Conservation (phyloP, 92 coral and sea anemone genomes). For the Porites evermanni region DNA sequence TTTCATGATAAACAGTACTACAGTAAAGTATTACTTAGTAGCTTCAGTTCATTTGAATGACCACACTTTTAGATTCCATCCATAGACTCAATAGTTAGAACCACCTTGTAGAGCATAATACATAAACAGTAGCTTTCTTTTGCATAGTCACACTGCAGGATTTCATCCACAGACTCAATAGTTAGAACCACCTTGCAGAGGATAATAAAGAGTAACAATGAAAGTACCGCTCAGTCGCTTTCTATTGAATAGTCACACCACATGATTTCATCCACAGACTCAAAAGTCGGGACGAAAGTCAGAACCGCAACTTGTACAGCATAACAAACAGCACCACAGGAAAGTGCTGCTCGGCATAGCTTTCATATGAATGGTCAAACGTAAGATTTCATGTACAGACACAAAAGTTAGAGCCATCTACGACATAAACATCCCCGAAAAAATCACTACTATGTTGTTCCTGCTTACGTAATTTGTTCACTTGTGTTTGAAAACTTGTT, state of each 20-base stretch:
- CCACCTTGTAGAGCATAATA: not conserved
- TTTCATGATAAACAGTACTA: too few relatives aligned
- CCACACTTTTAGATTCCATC: not conserved
- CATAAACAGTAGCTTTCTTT: not conserved
- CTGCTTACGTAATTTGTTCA: too few relatives aligned
- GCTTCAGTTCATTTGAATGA: not conserved
- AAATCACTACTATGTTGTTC: too few relatives aligned
- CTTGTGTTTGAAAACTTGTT: too few relatives aligned
- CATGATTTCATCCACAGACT: not conserved
- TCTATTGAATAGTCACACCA: not conserved
- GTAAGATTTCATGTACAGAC: not conserved
- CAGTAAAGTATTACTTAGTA: too few relatives aligned
- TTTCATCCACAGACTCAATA: not conserved
- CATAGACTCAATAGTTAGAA: not conserved
- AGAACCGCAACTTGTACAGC: not conserved
- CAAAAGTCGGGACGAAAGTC: not conserved
- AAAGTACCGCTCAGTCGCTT: slow-evolving; percentile 9
- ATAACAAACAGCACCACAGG: not conserved
- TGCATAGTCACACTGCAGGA: not conserved
- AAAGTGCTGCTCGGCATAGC: not conserved
- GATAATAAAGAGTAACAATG: not conserved
- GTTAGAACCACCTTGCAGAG: not conserved
- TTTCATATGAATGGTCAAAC: not conserved
- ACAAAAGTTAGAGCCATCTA: not conserved
- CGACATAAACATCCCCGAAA: too few relatives aligned